These are phyloP conservation scores for Neopelma chrysocephalum DNA, from an alignment of 2,797 vertebrate genomes.

Conservation along the genomic window DNA sequence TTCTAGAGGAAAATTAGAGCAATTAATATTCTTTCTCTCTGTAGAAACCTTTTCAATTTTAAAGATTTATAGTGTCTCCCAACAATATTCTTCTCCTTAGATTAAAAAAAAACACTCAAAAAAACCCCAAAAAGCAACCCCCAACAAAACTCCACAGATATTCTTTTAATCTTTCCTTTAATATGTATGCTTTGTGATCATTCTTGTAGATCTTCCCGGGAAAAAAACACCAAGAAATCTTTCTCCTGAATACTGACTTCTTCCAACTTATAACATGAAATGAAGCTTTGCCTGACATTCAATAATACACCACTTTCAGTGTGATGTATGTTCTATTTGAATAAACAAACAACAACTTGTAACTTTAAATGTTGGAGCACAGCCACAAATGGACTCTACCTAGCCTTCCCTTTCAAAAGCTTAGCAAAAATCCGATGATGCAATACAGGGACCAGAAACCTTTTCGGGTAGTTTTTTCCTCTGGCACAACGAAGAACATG, in stretches of 20 bases:
- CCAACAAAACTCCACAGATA: neutral
- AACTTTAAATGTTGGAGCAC: neutral
- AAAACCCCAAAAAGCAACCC: neutral
- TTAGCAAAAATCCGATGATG: neutral
- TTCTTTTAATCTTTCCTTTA: neutral
- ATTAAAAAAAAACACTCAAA: neutral
- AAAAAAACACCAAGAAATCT: neutral
- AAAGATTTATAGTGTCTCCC: neutral
- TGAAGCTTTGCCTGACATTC: neutral
- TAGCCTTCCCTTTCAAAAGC: neutral
- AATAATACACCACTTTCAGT: neutral
- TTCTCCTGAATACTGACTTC: neutral
- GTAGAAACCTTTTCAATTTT: neutral
- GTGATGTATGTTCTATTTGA: neutral
- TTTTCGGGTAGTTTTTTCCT: neutral
- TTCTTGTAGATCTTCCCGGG: neutral
- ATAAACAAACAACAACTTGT: neutral
- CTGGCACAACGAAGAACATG: neutral
- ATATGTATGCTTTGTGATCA: neutral
- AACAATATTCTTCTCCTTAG: neutral
- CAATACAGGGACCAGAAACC: neutral
- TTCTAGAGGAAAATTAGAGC: neutral
- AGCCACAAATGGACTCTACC: neutral
- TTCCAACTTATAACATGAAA: neutral
- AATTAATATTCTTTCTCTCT: neutral